These are phyloP conservation scores for Phengaris arion DNA, from an alignment of 2,888 invertebrate species.

Conservation along the genomic window DNA sequence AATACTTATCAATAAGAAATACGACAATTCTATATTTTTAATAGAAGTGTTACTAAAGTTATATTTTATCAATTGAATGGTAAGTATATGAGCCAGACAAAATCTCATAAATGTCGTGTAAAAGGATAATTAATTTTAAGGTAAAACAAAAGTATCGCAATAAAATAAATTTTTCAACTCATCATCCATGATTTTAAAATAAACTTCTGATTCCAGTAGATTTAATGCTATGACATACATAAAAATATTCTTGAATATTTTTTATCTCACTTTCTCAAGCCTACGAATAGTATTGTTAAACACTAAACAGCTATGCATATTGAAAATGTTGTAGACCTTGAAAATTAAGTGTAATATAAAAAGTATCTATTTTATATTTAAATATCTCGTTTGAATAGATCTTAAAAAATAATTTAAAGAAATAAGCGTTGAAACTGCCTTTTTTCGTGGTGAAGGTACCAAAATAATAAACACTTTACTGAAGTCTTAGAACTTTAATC, in stretches of 20 bases:
- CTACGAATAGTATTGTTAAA: too few relatives aligned
- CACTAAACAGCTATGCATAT: too few relatives aligned
- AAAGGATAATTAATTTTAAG: neutral
- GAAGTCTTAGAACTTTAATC: neutral
- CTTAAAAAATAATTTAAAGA: neutral
- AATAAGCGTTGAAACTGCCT: neutral
- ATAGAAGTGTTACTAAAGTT: neutral
- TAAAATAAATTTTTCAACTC: neutral
- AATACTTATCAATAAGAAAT: neutral
- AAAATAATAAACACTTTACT: neutral
- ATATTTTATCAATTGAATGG: conserved; percentile 4
- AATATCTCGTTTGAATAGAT: too few relatives aligned
- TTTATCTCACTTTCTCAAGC: too few relatives aligned
- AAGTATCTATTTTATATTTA: too few relatives aligned
- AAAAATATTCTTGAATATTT: neutral
- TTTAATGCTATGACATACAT: neutral
- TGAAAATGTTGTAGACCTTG: too few relatives aligned
- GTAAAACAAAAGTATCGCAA: neutral
- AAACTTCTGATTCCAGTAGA: neutral
- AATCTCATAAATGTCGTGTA: neutral
- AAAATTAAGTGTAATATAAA: too few relatives aligned
- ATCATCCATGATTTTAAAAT: neutral
- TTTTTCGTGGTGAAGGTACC: neutral
- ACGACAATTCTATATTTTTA: conserved; percentile 21
- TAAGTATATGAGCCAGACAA: neutral